Conservation (phyloP, 2,888 invertebrate genomes). For the Drosophila melanocephala region DNA sequence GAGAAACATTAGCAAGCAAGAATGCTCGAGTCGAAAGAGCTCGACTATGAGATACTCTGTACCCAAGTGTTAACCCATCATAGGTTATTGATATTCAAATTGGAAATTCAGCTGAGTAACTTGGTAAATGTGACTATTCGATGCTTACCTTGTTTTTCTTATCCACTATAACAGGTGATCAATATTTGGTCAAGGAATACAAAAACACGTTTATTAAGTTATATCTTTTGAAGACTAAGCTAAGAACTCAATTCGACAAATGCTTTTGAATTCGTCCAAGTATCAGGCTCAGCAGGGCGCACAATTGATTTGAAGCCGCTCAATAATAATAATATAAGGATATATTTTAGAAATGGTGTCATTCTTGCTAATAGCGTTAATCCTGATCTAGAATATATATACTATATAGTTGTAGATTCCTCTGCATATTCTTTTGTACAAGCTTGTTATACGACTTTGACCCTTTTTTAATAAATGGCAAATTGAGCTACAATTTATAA, state of each 20-base stretch:
- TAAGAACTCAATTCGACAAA: neutral
- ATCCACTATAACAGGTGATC: neutral
- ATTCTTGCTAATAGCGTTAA: neutral
- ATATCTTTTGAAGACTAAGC: neutral
- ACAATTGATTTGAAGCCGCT: neutral
- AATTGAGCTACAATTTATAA: neutral
- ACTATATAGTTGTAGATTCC: neutral
- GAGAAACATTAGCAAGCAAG: slow-evolving; percentile 2
- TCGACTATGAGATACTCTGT: slow-evolving; percentile 2
- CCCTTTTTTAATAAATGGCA: neutral
- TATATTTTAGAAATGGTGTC: neutral
- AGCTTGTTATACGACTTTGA: accelerated
- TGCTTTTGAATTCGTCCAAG: neutral
- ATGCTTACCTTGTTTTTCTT: too few species aligned
- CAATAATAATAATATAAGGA: neutral
- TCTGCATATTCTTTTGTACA: neutral
- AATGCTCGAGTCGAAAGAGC: neutral
- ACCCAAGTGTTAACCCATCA: neutral
- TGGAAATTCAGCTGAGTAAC: neutral
- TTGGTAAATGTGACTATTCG: neutral
- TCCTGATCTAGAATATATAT: neutral
- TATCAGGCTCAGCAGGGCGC: too few species aligned
- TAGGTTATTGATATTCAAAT: neutral
- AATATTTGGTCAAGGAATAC: neutral
- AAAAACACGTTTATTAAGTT: neutral